Evolutionary conservation across 2,797 vertebrate genomes (phyloP).

Genomic region (Gambusia yucatana): DNA sequence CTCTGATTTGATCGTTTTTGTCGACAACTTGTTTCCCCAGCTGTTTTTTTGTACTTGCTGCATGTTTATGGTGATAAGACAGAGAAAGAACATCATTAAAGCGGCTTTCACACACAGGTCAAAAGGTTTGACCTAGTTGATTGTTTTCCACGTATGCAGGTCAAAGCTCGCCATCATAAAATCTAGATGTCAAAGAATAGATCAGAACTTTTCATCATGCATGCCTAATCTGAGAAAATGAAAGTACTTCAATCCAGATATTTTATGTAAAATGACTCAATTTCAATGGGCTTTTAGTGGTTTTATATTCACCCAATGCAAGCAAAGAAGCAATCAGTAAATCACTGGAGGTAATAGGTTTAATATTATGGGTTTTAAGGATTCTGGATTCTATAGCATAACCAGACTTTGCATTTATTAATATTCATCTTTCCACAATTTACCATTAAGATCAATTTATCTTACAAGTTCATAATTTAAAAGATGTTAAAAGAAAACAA

Average conservation of each 20-base stretch:
- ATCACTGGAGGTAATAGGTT: not conserved
- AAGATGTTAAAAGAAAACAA: not conserved
- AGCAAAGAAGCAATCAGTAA: not conserved
- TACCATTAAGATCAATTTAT: not conserved
- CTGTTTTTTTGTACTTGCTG: not conserved
- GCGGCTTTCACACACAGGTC: constrained; percentile 7
- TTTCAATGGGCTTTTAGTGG: not conserved
- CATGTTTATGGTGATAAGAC: not conserved
- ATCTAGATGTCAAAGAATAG: constrained; percentile 1
- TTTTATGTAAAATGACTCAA: not conserved
- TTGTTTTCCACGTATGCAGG: constrained; percentile 15
- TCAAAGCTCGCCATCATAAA: constrained; percentile 42
- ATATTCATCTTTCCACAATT: not conserved
- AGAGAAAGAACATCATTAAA: not conserved
- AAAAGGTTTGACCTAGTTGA: constrained; percentile 5
- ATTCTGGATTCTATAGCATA: not conserved
- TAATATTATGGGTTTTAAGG: not conserved
- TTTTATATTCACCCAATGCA: not conserved
- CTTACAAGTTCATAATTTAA: not conserved
- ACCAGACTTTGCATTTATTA: not conserved
- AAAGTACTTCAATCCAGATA: not conserved
- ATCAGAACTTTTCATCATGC: not conserved
- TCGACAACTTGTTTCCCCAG: not conserved
- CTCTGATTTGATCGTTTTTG: not conserved
- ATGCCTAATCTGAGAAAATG: not conserved